These are phyloP conservation scores for Dyspetes luteomarginatus DNA, from an alignment of 2,888 invertebrate genomes.

Conservation along the genomic window DNA sequence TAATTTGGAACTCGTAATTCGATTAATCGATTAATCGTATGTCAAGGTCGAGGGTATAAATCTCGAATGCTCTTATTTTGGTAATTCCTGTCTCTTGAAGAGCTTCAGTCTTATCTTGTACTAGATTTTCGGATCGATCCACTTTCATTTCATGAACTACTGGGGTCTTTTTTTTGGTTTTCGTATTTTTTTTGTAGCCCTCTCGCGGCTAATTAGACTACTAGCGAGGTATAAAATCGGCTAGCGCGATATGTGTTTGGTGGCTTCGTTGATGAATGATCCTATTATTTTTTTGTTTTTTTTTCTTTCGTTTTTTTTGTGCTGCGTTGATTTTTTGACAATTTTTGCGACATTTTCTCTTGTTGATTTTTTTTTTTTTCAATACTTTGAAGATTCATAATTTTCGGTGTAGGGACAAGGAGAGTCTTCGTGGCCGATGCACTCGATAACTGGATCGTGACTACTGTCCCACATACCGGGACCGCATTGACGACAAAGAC, in stretches of 20 bases:
- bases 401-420: constrained; percentile 83
- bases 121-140: constrained; percentile 62
- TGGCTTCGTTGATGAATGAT: constrained; percentile 58
- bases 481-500: constrained; percentile 94
- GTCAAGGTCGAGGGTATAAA: constrained; percentile 47
- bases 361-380: constrained; percentile 22
- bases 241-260: constrained; percentile 71
- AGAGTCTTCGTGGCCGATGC: constrained; percentile 89
- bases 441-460: constrained; percentile 94
- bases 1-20: constrained; percentile 28
- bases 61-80: constrained; percentile 44
- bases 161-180: constrained; percentile 12
- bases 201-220: constrained; percentile 28
- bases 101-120: constrained; percentile 76
- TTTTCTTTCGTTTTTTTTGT: constrained; percentile 53
- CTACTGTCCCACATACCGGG: constrained; percentile 98
- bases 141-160: constrained; percentile 56
- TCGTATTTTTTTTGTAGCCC: constrained; percentile 8
- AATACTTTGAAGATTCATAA: constrained; percentile 72
- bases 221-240: constrained; percentile 66
- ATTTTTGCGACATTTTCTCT: constrained; percentile 62
- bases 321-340: constrained; percentile 47
- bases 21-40: constrained; percentile 36
- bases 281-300: constrained; percentile 31
- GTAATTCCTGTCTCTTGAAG: constrained; percentile 10